Percentiles rank a stretch among this genome's conserved stretches.
Evolutionary conservation across 2,113 vertebrate species (phyloP).

Genomic region (Martes martes): DNA sequence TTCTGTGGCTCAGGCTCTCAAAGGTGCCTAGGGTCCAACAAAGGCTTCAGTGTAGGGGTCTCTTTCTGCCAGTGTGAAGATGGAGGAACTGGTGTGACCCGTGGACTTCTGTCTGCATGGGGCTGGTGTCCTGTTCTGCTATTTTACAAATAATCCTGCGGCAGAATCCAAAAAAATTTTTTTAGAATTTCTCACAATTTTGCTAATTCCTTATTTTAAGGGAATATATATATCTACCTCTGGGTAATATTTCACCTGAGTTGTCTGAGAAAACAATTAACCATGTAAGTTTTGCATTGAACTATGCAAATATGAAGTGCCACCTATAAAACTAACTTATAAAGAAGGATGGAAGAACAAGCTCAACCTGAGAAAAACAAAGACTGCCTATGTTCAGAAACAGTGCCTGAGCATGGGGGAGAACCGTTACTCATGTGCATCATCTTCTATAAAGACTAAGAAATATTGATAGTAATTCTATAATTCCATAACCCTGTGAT

Average conservation of each 20-base stretch:
- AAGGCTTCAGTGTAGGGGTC: not conserved
- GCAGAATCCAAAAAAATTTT: not conserved
- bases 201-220: not conserved
- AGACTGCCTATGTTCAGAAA: not conserved
- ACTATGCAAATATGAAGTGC: not conserved
- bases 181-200: not conserved
- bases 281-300: not conserved
- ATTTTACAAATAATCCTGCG: not conserved
- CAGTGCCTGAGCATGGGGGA: not conserved
- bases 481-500: not conserved
- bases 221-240: not conserved
- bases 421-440: not conserved
- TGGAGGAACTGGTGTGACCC: not conserved
- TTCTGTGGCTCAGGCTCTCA: not conserved
- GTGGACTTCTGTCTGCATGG: not conserved
- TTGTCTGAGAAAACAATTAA: not conserved
- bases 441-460: not conserved
- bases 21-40: not conserved
- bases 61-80: not conserved
- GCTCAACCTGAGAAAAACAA: not conserved
- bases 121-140: not conserved
- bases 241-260: not conserved
- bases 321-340: not conserved
- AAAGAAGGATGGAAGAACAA: not conserved
- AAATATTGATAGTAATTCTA: not conserved